Evolutionary conservation across 2,113 vertebrate genomes (phyloP).

Genomic region (Rhea pennata): DNA sequence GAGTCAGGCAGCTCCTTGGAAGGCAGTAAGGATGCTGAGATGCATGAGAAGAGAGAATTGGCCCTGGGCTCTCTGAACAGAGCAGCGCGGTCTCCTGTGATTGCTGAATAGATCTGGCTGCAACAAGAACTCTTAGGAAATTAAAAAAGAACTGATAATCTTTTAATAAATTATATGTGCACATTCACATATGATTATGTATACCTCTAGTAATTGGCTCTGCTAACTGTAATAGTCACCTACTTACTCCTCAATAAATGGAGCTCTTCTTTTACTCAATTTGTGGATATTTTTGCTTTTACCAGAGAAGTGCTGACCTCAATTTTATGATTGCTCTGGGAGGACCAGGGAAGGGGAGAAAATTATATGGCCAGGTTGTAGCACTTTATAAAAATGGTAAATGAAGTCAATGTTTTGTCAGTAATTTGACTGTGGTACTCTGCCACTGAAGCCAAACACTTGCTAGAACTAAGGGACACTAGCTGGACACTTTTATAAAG

Average conservation of each 20-base stretch:
- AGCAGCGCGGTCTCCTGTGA: neutral
- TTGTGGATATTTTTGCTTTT: neutral
- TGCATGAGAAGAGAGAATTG: neutral
- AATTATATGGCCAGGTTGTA: neutral
- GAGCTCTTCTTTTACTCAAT: neutral
- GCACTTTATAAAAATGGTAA: constrained; percentile 2
- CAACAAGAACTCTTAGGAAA: neutral
- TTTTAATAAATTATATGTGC: neutral
- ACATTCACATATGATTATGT: neutral
- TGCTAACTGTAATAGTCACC: neutral
- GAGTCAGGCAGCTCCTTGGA: constrained; percentile 16
- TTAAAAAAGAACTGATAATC: neutral
- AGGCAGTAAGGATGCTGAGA: neutral
- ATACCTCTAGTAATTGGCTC: neutral
- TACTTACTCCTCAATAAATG: neutral
- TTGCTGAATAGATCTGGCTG: neutral
- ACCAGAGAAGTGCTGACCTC: neutral
- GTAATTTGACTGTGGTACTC: neutral
- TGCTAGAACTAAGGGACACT: neutral
- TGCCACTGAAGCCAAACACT: neutral
- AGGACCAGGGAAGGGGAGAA: neutral
- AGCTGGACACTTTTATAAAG: neutral
- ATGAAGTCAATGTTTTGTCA: neutral
- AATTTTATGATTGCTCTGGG: neutral
- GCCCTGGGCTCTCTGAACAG: constrained; percentile 3